phyloP scores from a whole-genome alignment of 2,888 invertebrate genomes.

The Phortica magna region DNA sequence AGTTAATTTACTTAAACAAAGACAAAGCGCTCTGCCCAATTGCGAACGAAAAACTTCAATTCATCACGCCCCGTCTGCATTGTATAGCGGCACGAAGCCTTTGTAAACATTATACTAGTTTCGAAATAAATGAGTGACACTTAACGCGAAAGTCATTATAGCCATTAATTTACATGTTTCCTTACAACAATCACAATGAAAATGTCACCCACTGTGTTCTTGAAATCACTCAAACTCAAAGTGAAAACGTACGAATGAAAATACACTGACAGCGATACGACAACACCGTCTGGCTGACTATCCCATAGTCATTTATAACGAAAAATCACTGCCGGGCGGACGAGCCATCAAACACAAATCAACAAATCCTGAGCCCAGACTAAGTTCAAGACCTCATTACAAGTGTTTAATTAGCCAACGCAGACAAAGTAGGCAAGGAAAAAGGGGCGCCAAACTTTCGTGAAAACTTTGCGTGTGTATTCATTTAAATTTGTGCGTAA shows the following conservation, averaged over 20 bases:
- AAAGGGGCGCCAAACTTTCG: not conserved
- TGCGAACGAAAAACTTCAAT: not conserved
- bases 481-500: slow-evolving; percentile 1
- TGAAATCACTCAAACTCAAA: slow-evolving; percentile 23
- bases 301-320: slow-evolving; percentile 24
- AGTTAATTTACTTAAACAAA: too few species aligned
- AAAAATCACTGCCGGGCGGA: not conserved
- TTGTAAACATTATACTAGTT: not conserved
- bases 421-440: not conserved
- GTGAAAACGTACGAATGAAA: slow-evolving; percentile 15
- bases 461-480: not conserved
- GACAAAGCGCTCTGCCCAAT: too few species aligned
- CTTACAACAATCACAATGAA: slow-evolving; percentile 44
- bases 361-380: not conserved
- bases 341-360: slow-evolving; percentile 5
- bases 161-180: slow-evolving; percentile 66
- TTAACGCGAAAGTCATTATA: slow-evolving; percentile 52
- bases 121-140: slow-evolving; percentile 23
- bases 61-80: not conserved
- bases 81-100: not conserved
- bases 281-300: not conserved
- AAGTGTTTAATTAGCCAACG: slow-evolving; percentile 28
- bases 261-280: slow-evolving; percentile 13
- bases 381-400: slow-evolving; percentile 19
- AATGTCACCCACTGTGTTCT: slow-evolving; percentile 14